These are phyloP conservation scores for Aphelocoma californica DNA, from an alignment of 2,797 vertebrate genomes.

Conservation along the genomic window DNA sequence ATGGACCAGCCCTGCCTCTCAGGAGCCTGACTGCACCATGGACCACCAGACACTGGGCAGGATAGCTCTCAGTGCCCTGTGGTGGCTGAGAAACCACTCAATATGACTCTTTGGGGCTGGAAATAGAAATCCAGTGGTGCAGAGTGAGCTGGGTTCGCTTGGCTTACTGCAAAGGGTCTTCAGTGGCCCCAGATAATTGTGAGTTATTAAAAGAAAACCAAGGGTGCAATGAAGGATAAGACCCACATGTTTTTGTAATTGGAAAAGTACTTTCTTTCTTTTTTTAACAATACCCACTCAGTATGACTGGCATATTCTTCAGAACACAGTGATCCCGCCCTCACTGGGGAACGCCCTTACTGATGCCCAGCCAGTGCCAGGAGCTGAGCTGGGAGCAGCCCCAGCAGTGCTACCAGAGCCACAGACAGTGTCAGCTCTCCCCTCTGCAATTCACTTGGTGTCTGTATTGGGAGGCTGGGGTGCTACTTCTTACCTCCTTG, in stretches of 20 bases:
- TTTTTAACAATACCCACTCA: neutral
- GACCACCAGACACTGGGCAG: neutral
- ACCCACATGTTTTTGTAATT: neutral
- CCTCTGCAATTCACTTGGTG: neutral
- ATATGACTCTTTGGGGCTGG: neutral
- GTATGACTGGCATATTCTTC: neutral
- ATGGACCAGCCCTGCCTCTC: neutral
- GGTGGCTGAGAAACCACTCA: neutral
- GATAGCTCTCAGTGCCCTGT: neutral
- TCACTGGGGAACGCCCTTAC: rapidly evolving
- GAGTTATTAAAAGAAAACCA: neutral
- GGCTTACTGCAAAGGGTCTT: neutral
- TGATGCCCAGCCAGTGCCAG: neutral
- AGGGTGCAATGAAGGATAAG: neutral
- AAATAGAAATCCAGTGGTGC: neutral
- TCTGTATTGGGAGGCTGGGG: rapidly evolving
- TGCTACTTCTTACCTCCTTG: neutral
- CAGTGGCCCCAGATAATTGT: neutral
- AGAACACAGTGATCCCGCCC: rapidly evolving
- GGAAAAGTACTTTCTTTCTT: neutral
- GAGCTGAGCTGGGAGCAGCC: neutral
- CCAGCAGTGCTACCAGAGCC: neutral
- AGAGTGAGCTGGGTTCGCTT: neutral
- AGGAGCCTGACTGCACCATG: neutral
- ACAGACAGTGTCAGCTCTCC: neutral